Conservation (phyloP, 2,888 invertebrate genomes). For the Thera obeliscata region DNA sequence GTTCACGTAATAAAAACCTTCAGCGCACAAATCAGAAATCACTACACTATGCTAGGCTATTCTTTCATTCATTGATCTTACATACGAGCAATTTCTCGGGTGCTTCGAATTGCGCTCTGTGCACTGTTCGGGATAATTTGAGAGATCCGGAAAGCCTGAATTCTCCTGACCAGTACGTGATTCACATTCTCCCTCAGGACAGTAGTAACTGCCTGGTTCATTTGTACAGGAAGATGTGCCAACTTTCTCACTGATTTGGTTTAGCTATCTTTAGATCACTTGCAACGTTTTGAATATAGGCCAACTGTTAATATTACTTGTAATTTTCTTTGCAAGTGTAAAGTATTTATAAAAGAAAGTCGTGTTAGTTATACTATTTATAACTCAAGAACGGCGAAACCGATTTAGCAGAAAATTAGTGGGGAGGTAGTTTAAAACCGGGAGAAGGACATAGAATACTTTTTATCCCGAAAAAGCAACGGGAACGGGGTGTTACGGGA, state of each 20-base stretch:
- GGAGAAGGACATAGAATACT: too few species aligned
- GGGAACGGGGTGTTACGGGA: too few species aligned
- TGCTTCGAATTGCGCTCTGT: slow-evolving; percentile 50
- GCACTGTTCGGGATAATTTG: slow-evolving; percentile 56
- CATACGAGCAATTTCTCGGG: slow-evolving; percentile 40
- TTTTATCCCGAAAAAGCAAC: too few species aligned
- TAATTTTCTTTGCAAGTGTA: too few species aligned
- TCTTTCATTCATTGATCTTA: slow-evolving; percentile 28
- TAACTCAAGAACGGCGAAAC: too few species aligned
- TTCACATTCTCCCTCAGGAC: slow-evolving; percentile 58
- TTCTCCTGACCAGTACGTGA: slow-evolving; percentile 59
- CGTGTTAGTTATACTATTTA: too few species aligned
- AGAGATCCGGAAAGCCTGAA: slow-evolving; percentile 54
- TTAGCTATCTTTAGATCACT: slow-evolving; percentile 12
- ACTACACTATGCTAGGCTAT: slow-evolving; percentile 6
- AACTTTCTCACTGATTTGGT: slow-evolving; percentile 35
- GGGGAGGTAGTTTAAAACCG: too few species aligned
- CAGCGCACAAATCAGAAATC: neutral
- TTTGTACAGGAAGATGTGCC: slow-evolving; percentile 50
- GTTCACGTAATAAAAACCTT: neutral
- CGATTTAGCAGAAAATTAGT: too few species aligned
- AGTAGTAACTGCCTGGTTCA: slow-evolving; percentile 33
- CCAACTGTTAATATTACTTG: too few species aligned
- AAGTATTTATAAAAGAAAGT: too few species aligned
- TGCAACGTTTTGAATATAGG: too few species aligned